Evolutionary conservation across 53 echinoderm and acorn worm species (phyloP).

Genomic region (Antedon mediterranea): DNA sequence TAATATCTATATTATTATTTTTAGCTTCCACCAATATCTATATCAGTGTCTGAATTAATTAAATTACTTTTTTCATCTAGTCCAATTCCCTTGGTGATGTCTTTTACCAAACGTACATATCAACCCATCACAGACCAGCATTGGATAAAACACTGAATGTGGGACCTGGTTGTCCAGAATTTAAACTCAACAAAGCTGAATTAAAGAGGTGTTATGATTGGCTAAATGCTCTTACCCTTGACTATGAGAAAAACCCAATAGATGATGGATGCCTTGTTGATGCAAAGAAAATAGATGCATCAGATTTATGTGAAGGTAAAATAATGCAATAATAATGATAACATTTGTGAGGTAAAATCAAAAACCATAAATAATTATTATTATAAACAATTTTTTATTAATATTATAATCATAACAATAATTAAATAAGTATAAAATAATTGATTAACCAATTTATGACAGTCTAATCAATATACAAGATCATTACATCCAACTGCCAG

Average conservation of each 20-base stretch:
- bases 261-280: background rate
- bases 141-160: background rate
- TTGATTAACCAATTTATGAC: too few species aligned
- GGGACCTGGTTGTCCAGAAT: background rate
- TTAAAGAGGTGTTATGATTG: constrained; percentile 20
- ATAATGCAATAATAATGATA: too few species aligned
- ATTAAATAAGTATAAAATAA: too few species aligned
- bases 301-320: background rate
- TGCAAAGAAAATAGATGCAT: background rate
- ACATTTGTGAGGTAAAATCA: too few species aligned
- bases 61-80: constrained; percentile 4
- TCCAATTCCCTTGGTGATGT: constrained; percentile 26
- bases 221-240: background rate
- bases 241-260: background rate
- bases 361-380: too few species aligned
- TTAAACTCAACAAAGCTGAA: constrained; percentile 11
- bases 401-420: too few species aligned
- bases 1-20: too few species aligned
- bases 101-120: constrained; percentile 24
- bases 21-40: too few species aligned
- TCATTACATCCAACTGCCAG: too few species aligned
- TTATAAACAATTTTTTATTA: too few species aligned
- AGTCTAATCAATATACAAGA: too few species aligned
- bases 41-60: background rate
- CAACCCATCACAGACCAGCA: background rate